phyloP scores from a whole-genome alignment of 1,140 invertebrate genomes.

The Tyrophagus putrescentiae region DNA sequence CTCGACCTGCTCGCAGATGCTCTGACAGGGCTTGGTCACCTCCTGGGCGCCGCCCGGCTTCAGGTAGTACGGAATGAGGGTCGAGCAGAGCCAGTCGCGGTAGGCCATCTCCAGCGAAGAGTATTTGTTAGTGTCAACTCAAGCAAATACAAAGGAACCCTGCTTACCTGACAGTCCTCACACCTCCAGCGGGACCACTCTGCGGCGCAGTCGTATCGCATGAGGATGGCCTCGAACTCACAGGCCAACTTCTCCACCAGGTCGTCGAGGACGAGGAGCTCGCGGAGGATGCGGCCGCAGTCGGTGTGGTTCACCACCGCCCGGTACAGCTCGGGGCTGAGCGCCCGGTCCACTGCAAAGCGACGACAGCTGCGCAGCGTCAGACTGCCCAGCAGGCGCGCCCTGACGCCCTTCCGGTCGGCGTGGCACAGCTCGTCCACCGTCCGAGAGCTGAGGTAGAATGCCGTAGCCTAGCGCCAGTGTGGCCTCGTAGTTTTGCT shows the following conservation, averaged over 20 bases:
- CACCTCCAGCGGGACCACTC: conserved; percentile 26
- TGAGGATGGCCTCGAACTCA: conserved; percentile 19
- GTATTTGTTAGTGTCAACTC: background rate
- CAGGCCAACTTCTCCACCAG: conserved; percentile 18
- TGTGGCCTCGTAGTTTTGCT: no score
- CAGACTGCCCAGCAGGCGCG: background rate
- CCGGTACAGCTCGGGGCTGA: background rate
- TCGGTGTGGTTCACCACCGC: background rate
- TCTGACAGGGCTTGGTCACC: conserved; percentile 26
- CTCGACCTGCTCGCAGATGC: conserved; percentile 28
- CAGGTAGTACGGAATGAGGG: conserved; percentile 25
- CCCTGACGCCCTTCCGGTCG: background rate
- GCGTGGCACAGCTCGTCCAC: background rate
- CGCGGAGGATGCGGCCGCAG: conserved; percentile 2
- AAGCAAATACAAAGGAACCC: conserved; percentile 3
- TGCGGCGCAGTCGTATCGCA: conserved; percentile 24
- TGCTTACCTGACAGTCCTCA: conserved; percentile 24
- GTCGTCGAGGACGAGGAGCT: conserved; percentile 17
- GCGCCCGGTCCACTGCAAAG: background rate
- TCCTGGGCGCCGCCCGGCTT: conserved; percentile 14
- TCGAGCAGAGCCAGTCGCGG: conserved; percentile 28
- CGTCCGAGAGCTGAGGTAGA: background rate
- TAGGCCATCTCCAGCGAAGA: conserved; percentile 26
- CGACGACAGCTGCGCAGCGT: background rate
- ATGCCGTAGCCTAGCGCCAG: no score